Conservation (phyloP, 2,888 invertebrate species). For the Eustalomyia histrio region DNA sequence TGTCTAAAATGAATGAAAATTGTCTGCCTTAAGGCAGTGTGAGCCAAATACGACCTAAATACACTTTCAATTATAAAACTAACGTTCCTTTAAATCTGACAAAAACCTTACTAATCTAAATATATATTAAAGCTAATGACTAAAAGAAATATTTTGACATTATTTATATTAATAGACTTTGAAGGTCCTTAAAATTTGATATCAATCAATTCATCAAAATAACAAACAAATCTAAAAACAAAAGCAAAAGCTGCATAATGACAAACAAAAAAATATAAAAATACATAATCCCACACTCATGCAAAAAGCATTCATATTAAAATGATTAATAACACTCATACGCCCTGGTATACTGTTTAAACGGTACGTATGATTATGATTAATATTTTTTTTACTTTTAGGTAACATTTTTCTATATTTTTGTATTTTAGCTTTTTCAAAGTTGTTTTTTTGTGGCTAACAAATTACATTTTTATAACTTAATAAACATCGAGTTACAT, state of each 20-base stretch:
- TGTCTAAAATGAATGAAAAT: too few species aligned
- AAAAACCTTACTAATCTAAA: background rate
- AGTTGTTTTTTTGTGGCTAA: background rate
- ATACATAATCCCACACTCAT: background rate
- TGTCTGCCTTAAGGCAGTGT: too few species aligned
- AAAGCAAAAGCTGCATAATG: background rate
- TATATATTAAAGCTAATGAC: slow-evolving; percentile 4
- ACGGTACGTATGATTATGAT: slow-evolving; percentile 35
- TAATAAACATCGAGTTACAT: background rate
- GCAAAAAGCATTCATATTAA: background rate
- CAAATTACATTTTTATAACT: background rate
- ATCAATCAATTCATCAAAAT: slow-evolving; percentile 36
- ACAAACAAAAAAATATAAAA: slow-evolving; percentile 26
- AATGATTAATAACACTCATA: slow-evolving; percentile 53
- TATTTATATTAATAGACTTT: slow-evolving; percentile 34
- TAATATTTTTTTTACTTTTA: slow-evolving; percentile 28
- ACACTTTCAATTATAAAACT: too few species aligned
- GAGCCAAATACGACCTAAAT: too few species aligned
- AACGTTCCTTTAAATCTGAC: background rate
- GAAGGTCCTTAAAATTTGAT: slow-evolving; percentile 40
- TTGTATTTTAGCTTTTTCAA: background rate
- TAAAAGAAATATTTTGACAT: slow-evolving; percentile 14
- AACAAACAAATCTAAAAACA: background rate
- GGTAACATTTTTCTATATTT: background rate
- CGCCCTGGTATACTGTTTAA: slow-evolving; percentile 36